Percentiles rank a stretch among this genome's conserved stretches.
Conservation (phyloP, 2,113 vertebrate genomes). For the Jacana jacana region DNA sequence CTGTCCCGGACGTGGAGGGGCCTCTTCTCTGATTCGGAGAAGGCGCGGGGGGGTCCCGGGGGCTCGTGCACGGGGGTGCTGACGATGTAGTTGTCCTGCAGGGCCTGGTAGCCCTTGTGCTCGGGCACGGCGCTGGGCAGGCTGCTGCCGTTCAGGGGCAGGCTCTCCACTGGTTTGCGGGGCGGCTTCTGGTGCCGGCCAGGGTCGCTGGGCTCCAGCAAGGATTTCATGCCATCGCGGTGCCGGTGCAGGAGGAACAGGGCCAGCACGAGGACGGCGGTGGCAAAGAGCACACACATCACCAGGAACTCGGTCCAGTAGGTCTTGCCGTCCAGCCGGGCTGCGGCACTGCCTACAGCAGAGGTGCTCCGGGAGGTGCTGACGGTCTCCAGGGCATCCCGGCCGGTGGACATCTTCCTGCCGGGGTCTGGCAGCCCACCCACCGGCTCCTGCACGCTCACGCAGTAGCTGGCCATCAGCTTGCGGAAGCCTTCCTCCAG, state of each 20-base stretch:
- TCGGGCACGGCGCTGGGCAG: conserved; percentile 74
- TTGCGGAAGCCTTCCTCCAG: conserved; percentile 88
- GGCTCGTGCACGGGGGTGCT: conserved; percentile 82
- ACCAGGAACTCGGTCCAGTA: conserved; percentile 95
- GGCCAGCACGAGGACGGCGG: conserved; percentile 76
- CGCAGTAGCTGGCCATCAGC: conserved; percentile 90
- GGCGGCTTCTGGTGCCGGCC: conserved; percentile 81
- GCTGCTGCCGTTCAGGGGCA: conserved; percentile 86
- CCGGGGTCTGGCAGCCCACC: accelerated
- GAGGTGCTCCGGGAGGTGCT: conserved; percentile 77
- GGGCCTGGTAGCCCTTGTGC: conserved; percentile 94
- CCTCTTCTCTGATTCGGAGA: conserved; percentile 85
- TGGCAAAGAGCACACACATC: conserved; percentile 83
- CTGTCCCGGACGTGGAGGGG: conserved; percentile 86
- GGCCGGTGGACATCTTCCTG: not conserved
- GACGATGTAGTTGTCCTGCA: conserved; percentile 87
- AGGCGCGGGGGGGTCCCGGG: conserved; percentile 75
- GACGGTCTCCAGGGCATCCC: not conserved
- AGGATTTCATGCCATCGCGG: conserved; percentile 83
- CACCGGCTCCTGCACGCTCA: conserved; percentile 20
- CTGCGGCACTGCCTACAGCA: not conserved
- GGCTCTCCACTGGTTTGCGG: conserved; percentile 82
- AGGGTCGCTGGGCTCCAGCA: conserved; percentile 86
- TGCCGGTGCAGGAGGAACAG: conserved; percentile 87
- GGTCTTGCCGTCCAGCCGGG: conserved; percentile 79